These are phyloP conservation scores for Serripes groenlandicus DNA, from an alignment of 2,888 invertebrate genomes.

Conservation along the genomic window DNA sequence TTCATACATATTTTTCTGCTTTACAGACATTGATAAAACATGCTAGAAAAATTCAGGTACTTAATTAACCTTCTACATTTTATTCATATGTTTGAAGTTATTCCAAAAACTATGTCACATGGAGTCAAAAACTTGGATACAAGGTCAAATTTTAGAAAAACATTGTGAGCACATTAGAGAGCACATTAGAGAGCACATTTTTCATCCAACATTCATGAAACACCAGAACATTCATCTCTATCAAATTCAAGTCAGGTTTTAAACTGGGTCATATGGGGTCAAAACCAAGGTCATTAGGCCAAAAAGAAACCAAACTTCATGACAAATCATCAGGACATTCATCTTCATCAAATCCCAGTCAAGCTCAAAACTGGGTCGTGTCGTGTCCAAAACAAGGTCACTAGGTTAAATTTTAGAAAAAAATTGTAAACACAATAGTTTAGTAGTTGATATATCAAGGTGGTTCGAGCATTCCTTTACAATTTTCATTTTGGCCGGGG, in stretches of 20 bases:
- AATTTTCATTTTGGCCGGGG: background rate
- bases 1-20: background rate
- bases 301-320: too few species aligned
- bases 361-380: too few species aligned
- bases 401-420: too few species aligned
- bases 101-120: background rate
- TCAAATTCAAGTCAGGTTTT: background rate
- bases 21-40: slow-evolving; percentile 3
- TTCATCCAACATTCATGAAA: background rate
- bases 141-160: background rate
- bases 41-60: slow-evolving; percentile 12
- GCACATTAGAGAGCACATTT: background rate
- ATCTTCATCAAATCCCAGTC: too few species aligned
- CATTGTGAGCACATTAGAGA: background rate
- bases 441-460: too few species aligned
- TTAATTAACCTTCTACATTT: background rate
- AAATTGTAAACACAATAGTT: too few species aligned
- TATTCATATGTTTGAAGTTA: background rate
- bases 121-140: background rate
- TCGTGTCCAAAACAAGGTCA: too few species aligned
- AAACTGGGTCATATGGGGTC: too few species aligned
- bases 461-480: too few species aligned
- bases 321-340: too few species aligned
- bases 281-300: too few species aligned
- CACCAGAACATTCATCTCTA: background rate